Evolutionary conservation across 1,140 invertebrate species (phyloP).

Genomic region (Rhyacophila brunnea): DNA sequence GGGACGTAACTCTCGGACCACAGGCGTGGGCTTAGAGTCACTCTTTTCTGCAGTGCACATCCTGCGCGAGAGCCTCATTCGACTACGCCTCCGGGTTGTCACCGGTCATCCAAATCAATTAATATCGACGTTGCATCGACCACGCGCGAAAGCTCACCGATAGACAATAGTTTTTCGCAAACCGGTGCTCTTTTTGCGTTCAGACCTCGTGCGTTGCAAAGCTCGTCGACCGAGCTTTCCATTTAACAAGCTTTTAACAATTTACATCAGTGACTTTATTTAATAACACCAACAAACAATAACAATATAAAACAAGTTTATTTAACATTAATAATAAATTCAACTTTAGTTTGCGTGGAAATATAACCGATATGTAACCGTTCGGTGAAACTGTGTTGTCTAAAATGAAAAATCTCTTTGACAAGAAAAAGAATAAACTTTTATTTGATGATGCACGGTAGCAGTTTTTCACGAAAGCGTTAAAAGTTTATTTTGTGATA

Average conservation of each 20-base stretch:
- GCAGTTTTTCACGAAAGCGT: neutral
- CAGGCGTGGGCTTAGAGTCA: neutral
- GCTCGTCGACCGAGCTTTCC: no score
- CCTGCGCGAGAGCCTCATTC: neutral
- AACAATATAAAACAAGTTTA: no score
- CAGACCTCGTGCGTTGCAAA: no score
- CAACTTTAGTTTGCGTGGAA: no score
- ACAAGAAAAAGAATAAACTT: conserved; percentile 3
- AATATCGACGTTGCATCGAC: conserved; percentile 10
- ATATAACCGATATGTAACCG: neutral
- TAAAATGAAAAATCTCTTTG: conserved; percentile 9
- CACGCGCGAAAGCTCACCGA: neutral
- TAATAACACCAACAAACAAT: no score
- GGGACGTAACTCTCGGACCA: neutral
- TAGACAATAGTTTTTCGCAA: conserved; percentile 4
- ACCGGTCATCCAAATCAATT: neutral
- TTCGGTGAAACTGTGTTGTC: neutral
- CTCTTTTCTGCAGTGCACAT: conserved; percentile 2
- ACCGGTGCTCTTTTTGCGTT: no score
- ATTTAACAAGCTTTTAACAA: no score
- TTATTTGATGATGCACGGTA: neutral
- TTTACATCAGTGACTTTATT: no score
- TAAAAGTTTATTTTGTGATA: conserved; percentile 3
- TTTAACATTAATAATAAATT: no score
- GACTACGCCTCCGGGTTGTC: conserved; percentile 2